Evolutionary conservation across 2,888 invertebrate genomes (phyloP), one percentile per base, ranked within the genome.

Genomic region (Chaetogeoica ovagalla): DNA sequence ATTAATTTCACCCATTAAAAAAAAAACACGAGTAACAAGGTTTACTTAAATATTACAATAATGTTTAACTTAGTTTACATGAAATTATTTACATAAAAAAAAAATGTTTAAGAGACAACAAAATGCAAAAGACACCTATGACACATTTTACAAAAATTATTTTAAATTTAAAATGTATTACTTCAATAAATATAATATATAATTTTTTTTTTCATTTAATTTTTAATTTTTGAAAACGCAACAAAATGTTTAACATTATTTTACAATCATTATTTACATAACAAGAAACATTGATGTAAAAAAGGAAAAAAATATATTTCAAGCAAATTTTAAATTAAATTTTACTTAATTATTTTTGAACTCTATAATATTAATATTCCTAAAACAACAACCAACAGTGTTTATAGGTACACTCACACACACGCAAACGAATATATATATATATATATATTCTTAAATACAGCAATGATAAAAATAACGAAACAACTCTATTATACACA

Each of bases 11-110:
- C 77, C 77, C n/a, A 37, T 75, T 23, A 68, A 75, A 75, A 75
- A 75, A 75, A 79, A 79, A 79, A 79, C 62, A 79, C 63, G 79
- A 79, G 79, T 79, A 79, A 79, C 79, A 79, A 79, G 79, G 62
- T 70, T 70, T 63, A 70, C 79, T 79, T 71, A 79, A 79, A 79
- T 79, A 71, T 23, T 79, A 79, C 70, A 79, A 79, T 70, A 79
- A 79, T 79, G 70, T 79, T 79, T 70, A 70, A 79, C 63, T 79
- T 71, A 79, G 71, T 71, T 71, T 79, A 79, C 70, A 63, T 71
- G 79, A 79, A 79, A 71, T 30, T 79, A 79, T 79, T 71, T 79
- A 79, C 79, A 79, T 70, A 63, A 79, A 79, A 55, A 79, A 79
- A 63, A n/a, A n/a, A 79, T 79, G 79, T 71, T 79, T 17, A 79